Evolutionary conservation across 2,113 vertebrate species (phyloP).

Genomic region (Danionella cerebrum): DNA sequence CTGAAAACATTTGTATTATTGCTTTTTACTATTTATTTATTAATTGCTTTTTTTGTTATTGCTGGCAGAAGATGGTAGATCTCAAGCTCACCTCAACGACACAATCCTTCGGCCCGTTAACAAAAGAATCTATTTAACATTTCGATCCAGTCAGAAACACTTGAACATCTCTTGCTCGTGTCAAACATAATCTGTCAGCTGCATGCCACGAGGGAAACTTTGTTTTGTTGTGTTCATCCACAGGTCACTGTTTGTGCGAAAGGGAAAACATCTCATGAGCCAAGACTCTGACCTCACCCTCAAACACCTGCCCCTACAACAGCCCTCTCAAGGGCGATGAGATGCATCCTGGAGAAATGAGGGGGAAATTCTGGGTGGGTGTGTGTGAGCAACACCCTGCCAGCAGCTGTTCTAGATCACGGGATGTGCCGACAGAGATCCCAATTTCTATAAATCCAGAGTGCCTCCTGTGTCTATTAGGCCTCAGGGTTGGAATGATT

Average conservation of each 20-base stretch:
- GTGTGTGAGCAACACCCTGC: not conserved
- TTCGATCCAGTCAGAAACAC: conserved; percentile 9
- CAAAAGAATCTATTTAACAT: not conserved
- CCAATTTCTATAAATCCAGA: not conserved
- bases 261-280: not conserved
- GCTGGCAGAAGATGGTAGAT: too few species aligned
- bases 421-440: too few species aligned
- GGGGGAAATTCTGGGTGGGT: conserved; percentile 3
- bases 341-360: conserved; percentile 8
- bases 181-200: not conserved
- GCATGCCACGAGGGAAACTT: not conserved
- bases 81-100: too few species aligned
- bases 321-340: conserved; percentile 4
- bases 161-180: conserved; percentile 7
- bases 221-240: not conserved
- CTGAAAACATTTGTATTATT: too few species aligned
- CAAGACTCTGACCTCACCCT: conserved; percentile 6
- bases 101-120: not conserved
- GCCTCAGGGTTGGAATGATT: conserved; percentile 1
- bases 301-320: conserved; percentile 20
- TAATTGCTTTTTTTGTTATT: not conserved
- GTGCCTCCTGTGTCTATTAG: not conserved
- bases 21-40: too few species aligned
- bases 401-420: conserved; percentile 9
- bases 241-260: not conserved